A percentile compares a stretch with the other conserved stretches of the same genome.
These are phyloP conservation scores for Mesembrinibis cayennensis DNA, from an alignment of 2,113 vertebrate species.

Conservation along the genomic window DNA sequence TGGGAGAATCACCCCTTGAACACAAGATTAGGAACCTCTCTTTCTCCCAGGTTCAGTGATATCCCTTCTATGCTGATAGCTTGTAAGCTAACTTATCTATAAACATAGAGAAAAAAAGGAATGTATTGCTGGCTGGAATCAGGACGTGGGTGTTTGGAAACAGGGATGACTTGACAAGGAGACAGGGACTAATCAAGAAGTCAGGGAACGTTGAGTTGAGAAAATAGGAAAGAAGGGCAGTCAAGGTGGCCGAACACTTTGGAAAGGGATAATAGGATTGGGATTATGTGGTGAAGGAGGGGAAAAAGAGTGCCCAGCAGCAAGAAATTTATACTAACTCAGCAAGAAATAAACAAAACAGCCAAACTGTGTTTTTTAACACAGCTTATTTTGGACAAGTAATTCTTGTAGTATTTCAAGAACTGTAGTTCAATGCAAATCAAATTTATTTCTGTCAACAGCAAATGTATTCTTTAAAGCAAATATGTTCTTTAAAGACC, in stretches of 20 bases:
- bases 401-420: slow-evolving; percentile 5
- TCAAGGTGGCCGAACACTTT: background rate
- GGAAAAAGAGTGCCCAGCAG: background rate
- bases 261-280: background rate
- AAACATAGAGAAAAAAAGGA: background rate
- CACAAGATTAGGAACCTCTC: background rate
- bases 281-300: background rate
- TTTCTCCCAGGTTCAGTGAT: background rate
- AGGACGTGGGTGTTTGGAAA: background rate
- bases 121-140: background rate
- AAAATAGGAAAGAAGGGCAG: background rate
- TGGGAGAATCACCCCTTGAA: background rate
- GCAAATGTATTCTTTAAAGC: slow-evolving; percentile 35
- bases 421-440: slow-evolving; percentile 48
- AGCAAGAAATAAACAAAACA: background rate
- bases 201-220: background rate
- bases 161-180: background rate
- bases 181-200: background rate
- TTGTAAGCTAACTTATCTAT: background rate
- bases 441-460: slow-evolving; percentile 63
- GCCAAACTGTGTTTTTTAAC: background rate
- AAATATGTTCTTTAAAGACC: slow-evolving; percentile 54
- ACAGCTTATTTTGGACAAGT: background rate
- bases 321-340: background rate
- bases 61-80: background rate